Percentiles rank a stretch among this genome's conserved stretches.
These are phyloP conservation scores for Keiferia lycopersicella DNA, from an alignment of 2,888 invertebrate species.

Conservation along the genomic window DNA sequence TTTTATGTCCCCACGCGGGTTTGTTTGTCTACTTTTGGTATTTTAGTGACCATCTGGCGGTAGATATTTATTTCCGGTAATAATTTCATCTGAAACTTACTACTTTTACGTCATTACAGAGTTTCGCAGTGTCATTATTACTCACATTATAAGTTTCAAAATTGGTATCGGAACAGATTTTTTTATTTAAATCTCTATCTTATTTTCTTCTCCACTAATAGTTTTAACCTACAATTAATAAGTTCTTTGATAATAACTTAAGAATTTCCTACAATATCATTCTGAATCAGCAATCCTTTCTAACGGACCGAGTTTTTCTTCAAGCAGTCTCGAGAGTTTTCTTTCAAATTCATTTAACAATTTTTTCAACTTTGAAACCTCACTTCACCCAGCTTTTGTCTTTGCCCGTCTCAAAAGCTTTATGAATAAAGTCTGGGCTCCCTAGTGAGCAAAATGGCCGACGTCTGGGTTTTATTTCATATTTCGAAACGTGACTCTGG, in stretches of 20 bases:
- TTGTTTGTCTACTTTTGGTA: constrained; percentile 3
- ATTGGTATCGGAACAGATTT: too few species aligned
- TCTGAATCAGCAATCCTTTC: neutral
- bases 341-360: neutral
- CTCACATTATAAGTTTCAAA: too few species aligned
- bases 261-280: too few species aligned
- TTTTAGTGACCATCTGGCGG: neutral
- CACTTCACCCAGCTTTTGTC: neutral
- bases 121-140: too few species aligned
- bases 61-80: neutral
- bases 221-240: too few species aligned
- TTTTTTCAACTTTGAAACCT: constrained; percentile 2
- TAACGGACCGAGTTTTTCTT: neutral
- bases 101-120: too few species aligned
- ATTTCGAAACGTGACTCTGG: constrained; percentile 9
- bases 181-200: too few species aligned
- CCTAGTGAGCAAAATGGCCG: constrained; percentile 2
- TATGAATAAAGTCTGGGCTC: neutral
- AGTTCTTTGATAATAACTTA: too few species aligned
- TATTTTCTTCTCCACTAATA: too few species aligned
- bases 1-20: constrained; percentile 5
- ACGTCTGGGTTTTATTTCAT: constrained; percentile 9
- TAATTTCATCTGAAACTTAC: neutral
- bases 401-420: constrained; percentile 4
- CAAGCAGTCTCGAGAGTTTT: neutral